These are phyloP conservation scores for Cassiopea xamachana DNA, from an alignment of 30 jellyfish, hydroid and myxozoan genomes.

Conservation along the genomic window DNA sequence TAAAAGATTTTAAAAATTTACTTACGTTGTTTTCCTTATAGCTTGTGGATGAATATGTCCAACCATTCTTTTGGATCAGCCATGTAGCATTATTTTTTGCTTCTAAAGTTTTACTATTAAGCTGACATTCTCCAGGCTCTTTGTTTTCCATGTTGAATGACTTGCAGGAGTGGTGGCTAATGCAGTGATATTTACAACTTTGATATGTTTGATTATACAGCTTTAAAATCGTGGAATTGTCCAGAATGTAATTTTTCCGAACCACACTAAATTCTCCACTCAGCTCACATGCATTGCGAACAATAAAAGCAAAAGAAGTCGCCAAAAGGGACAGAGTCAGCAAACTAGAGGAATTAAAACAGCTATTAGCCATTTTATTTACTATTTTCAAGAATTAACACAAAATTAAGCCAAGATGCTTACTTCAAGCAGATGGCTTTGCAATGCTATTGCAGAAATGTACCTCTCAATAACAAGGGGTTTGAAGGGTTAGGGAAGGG, in stretches of 20 bases:
- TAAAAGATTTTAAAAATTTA: not conserved
- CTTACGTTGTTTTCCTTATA: conserved; percentile 19
- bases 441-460: too few relatives aligned
- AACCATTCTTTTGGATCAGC: not conserved
- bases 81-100: not conserved
- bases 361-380: not conserved
- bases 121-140: conserved; percentile 33
- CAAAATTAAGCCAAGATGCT: too few relatives aligned
- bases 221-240: not conserved
- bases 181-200: conserved; percentile 13
- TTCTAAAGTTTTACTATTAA: not conserved
- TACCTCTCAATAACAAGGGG: too few relatives aligned
- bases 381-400: too few relatives aligned
- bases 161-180: conserved; percentile 3
- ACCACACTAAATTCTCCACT: conserved; percentile 20
- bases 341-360: not conserved
- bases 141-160: conserved; percentile 31
- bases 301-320: conserved; percentile 6
- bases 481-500: too few relatives aligned
- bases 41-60: conserved; percentile 22
- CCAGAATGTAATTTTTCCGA: not conserved
- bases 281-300: conserved; percentile 34
- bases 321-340: not conserved
- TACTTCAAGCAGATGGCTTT: too few relatives aligned
- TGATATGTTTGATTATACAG: not conserved